Percentiles rank a stretch among this genome's conserved stretches.
These are phyloP conservation scores for Drosophila equinoxialis DNA, from an alignment of 1,140 invertebrate genomes.

Conservation along the genomic window DNA sequence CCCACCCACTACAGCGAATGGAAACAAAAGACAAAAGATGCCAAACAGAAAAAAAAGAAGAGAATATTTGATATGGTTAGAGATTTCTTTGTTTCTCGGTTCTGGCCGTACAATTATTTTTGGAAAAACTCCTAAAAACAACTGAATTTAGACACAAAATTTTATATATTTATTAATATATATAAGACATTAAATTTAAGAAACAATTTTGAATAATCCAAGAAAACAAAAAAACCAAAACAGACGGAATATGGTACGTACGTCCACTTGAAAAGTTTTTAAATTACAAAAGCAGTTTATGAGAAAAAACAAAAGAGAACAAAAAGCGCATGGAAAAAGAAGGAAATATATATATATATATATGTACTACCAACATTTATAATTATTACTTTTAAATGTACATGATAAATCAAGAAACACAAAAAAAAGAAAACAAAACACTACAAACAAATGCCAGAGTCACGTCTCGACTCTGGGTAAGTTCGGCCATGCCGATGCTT, in stretches of 20 bases:
- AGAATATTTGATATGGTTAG: constrained; percentile 44
- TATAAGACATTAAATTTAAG: constrained; percentile 60
- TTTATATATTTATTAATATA: constrained; percentile 75
- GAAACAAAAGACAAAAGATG: constrained; percentile 10
- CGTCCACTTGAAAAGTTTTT: constrained; percentile 70
- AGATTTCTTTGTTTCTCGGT: constrained; percentile 37
- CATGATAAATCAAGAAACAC: constrained; percentile 44
- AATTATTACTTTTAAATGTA: constrained; percentile 73
- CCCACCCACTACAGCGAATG: constrained; percentile 63
- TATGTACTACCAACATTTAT: constrained; percentile 41
- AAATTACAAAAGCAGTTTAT: constrained; percentile 62
- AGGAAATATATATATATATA: constrained; percentile 39
- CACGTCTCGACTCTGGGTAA: not conserved
- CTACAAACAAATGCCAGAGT: not conserved
- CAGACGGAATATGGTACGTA: constrained; percentile 13
- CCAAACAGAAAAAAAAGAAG: constrained; percentile 16
- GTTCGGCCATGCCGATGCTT: not conserved
- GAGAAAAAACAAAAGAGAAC: constrained; percentile 16
- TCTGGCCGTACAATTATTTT: constrained; percentile 38
- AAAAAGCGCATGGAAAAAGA: constrained; percentile 11
- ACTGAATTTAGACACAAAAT: constrained; percentile 80
- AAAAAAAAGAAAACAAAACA: not conserved
- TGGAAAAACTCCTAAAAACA: constrained; percentile 76
- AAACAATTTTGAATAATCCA: constrained; percentile 55
- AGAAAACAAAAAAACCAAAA: constrained; percentile 15